Evolutionary conservation across 2,113 vertebrate species (phyloP), one percentile per base, ranked within the genome.

Genomic region (Marcusenius ussheri): DNA sequence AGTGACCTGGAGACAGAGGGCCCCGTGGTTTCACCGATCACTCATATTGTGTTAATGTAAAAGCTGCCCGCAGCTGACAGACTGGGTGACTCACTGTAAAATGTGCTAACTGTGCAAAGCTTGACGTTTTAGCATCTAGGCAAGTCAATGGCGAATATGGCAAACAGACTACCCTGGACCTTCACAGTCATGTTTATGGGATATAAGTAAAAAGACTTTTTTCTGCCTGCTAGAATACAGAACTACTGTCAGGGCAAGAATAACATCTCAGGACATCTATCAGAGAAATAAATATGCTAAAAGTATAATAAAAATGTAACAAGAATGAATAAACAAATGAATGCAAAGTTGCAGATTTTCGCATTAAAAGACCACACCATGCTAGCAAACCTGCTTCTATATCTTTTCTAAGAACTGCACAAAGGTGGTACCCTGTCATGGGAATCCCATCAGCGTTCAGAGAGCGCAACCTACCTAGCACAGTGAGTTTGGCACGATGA

Each of bases 401-500:
- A 49, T 49, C 46, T 86, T 50, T 86, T 50, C 45, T 53, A 87
- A 4, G 2, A 11, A 62, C 31, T 39, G 74, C 74, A 80, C 74
- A 42, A 19, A 80, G 74, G 35, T 80, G 11, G 74, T 80, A 42
- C 6, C 74, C n/a, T 51, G 53, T 53, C 24, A n/a, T 7, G 83
- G 80, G 19, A 27, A 49, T 49, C 49, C n/a, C n/a, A 3, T 70
- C 17, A 10, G 27, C 15, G 13, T 9, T 42, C 3, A 58, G 77
- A 50, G 13, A n/a, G 47, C 11, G 50, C 5, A 3, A 94, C 96
- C 97, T 94, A 98, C 97, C 95, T 92, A 97, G 94, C 87, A 98
- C 96, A 0, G 96, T 97, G 91, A 98, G 92, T 88, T 93, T 97
- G 93, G 97, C 97, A 42, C 96, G 95, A 91, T 97, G 96, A 7